Evolutionary conservation across 2,888 invertebrate genomes (phyloP), one percentile per base, ranked within the genome.

Genomic region (Athalia circularis): DNA sequence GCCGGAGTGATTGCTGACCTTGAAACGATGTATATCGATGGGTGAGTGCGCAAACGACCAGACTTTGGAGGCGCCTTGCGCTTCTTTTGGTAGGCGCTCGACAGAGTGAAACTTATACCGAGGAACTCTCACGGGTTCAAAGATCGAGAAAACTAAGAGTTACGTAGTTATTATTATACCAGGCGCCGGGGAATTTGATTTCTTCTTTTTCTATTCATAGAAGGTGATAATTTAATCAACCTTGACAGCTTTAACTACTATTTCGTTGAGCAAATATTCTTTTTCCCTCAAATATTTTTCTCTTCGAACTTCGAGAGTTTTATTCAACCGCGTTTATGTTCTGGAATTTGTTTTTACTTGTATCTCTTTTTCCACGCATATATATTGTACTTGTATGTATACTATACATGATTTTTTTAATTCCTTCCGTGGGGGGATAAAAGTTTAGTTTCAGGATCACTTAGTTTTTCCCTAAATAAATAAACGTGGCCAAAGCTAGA

Each of bases 401-500:
- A 29, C 29, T 29, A 29, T 29, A 29, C 29, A 29, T 29, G n/a
- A n/a, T 29, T 29, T 29, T 29, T 0, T 29, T 29, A 68, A 68
- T 54, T n/a, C 54, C 54, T 6, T 6, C 7, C 8, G 29, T 15
- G 43, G 50, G n/a, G 68, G 3, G 48, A n/a, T 4, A 29, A 54
- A 43, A 54, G 52, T 68, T 54, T 68, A 50, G 43, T 68, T 68
- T 52, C 43, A 43, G 54, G 15, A 68, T 68, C 43, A 68, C 54
- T 52, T 52, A 9, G 54, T 68, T 52, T 52, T n/a, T 52, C 54
- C 50, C 52, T 68, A 43, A 68, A 68, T 68, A 68, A 68, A 68
- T 54, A 68, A 68, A 68, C 50, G 52, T 45, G 68, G 11, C 29
- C 68, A 11, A 43, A 54, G 9, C 50, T 8, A 52, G 47, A 48